A percentile compares a stretch with the other conserved stretches of the same genome.
phyloP scores from a whole-genome alignment of 2,888 invertebrate genomes.

The Cyclophora punctaria region DNA sequence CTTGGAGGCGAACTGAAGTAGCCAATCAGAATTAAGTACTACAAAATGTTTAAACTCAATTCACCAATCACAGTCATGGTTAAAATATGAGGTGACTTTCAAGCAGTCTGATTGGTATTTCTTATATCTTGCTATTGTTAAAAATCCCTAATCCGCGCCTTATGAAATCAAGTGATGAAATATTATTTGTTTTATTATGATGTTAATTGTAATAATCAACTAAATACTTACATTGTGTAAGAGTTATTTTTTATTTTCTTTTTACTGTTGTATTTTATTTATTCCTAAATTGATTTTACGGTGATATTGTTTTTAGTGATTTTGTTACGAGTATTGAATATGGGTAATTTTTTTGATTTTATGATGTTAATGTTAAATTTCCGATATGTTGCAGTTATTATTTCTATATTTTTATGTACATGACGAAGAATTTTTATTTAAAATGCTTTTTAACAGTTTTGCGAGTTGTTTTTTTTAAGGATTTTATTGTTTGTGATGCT shows the following conservation, averaged over 20 bases:
- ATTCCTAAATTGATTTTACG: constrained; percentile 3
- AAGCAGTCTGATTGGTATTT: constrained; percentile 1
- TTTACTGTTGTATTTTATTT: constrained; percentile 17
- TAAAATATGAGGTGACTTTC: no score
- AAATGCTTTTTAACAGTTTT: neutral
- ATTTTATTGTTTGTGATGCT: constrained; percentile 10
- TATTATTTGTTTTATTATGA: constrained; percentile 9
- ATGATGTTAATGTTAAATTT: constrained; percentile 1
- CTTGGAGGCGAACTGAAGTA: neutral
- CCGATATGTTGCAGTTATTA: neutral
- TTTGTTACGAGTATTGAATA: constrained; percentile 10
- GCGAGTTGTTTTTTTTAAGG: constrained; percentile 1
- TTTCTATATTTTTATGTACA: no score
- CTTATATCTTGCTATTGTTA: constrained; percentile 1
- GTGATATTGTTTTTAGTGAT: constrained; percentile 6
- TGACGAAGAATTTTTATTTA: neutral
- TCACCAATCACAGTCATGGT: neutral
- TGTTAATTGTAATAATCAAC: constrained; percentile 13
- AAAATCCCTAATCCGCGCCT: neutral
- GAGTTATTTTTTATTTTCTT: constrained; percentile 21
- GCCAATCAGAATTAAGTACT: neutral
- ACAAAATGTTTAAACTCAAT: neutral
- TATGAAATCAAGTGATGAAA: constrained; percentile 10
- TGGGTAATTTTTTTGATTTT: constrained; percentile 2
- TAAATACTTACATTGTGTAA: constrained; percentile 24